A percentile compares a stretch with the other conserved stretches of the same genome.
These are phyloP conservation scores for Chelonoidis abingdonii DNA, from an alignment of 2,113 vertebrate genomes.

Conservation along the genomic window DNA sequence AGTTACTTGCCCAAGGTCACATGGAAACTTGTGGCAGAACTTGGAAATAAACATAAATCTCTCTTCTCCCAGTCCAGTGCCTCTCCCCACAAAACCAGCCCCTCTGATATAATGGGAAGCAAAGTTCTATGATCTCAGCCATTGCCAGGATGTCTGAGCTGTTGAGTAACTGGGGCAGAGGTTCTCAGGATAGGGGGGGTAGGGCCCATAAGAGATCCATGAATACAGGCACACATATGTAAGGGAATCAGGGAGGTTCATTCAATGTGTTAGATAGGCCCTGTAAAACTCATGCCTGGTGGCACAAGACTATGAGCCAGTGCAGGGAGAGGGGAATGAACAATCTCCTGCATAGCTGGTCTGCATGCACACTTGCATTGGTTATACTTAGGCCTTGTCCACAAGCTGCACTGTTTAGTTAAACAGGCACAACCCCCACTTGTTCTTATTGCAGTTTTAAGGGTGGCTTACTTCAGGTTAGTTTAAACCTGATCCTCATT, in stretches of 20 bases:
- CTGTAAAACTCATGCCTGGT: not conserved
- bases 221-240: not conserved
- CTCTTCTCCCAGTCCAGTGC: not conserved
- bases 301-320: not conserved
- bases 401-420: not conserved
- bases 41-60: not conserved
- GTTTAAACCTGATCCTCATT: not conserved
- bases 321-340: not conserved
- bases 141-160: not conserved
- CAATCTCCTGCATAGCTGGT: not conserved
- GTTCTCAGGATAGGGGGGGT: not conserved
- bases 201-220: not conserved
- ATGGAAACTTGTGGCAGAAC: not conserved
- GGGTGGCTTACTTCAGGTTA: rapidly evolving
- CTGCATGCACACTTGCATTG: not conserved
- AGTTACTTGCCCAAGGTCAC: not conserved
- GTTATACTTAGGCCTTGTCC: not conserved
- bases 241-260: not conserved
- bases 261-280: not conserved
- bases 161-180: not conserved
- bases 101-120: not conserved
- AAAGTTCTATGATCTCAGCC: not conserved
- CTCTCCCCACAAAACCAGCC: not conserved
- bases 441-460: not conserved
- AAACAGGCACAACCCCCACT: not conserved